These are phyloP conservation scores for Porites lobata DNA, from an alignment of 92 coral and sea anemone genomes.

Conservation along the genomic window DNA sequence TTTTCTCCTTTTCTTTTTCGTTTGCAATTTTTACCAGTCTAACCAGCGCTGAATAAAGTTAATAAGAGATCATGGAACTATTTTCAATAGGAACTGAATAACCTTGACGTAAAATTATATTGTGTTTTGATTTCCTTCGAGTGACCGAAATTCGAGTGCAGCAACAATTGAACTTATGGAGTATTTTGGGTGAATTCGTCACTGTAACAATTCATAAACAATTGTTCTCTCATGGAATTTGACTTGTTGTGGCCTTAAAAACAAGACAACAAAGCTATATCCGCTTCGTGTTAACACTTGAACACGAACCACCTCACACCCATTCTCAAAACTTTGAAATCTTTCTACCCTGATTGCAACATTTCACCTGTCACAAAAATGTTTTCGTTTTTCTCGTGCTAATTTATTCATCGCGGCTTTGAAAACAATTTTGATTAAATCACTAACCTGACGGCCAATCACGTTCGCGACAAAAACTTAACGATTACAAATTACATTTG, in stretches of 20 bases:
- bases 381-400: slow-evolving; percentile 6
- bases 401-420: slow-evolving; percentile 41
- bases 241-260: background rate
- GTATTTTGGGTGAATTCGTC: background rate
- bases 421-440: slow-evolving; percentile 32
- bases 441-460: slow-evolving; percentile 13
- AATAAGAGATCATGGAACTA: background rate
- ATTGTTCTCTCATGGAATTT: background rate
- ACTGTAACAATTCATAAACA: background rate
- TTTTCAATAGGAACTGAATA: background rate
- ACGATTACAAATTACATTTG: background rate
- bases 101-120: background rate
- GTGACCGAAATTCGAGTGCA: background rate
- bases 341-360: slow-evolving; percentile 21
- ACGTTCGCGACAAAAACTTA: slow-evolving; percentile 9
- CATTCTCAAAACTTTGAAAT: slow-evolving; percentile 24
- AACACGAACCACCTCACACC: slow-evolving; percentile 25
- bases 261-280: slow-evolving; percentile 14
- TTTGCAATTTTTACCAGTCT: background rate
- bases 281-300: slow-evolving; percentile 18
- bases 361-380: slow-evolving; percentile 7
- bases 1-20: background rate
- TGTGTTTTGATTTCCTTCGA: background rate
- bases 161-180: background rate
- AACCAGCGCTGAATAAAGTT: background rate